Conservation (phyloP, 30 jellyfish, hydroid and myxozoan species). For the Turritopsis rubra region DNA sequence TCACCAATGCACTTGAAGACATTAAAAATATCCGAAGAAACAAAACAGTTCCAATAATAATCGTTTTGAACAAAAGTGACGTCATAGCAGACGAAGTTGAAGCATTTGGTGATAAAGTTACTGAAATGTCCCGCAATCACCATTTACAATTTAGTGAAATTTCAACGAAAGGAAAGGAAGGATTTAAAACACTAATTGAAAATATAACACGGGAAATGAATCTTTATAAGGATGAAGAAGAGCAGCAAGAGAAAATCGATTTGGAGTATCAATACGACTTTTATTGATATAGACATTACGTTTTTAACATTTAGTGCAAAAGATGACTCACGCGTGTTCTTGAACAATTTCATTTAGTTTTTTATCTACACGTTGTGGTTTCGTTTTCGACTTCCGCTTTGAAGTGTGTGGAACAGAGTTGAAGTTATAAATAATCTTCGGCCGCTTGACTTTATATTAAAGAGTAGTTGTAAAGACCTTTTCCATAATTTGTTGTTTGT, state of each 20-base stretch:
- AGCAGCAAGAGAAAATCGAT: not conserved
- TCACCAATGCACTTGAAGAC: not conserved
- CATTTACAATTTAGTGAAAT: not conserved
- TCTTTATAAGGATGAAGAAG: constrained; percentile 1
- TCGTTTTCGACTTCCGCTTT: no score
- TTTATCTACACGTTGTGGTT: no score
- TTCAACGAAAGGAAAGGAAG: not conserved
- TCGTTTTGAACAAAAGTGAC: not conserved
- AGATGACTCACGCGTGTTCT: no score
- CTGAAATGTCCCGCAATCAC: not conserved
- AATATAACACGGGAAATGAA: not conserved
- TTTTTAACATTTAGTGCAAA: no score
- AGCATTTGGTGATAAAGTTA: not conserved
- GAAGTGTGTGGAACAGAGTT: no score
- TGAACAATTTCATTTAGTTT: no score
- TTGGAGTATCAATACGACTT: not conserved
- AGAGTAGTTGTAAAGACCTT: no score
- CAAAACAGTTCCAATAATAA: not conserved
- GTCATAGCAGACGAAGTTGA: not conserved
- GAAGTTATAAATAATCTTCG: no score
- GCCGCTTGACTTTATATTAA: no score
- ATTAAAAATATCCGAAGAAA: not conserved
- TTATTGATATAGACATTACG: not conserved
- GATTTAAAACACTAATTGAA: constrained; percentile 11
- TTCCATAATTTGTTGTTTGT: no score